Conservation (phyloP, 2,888 invertebrate species). For the Synanthedon vespiformis region DNA sequence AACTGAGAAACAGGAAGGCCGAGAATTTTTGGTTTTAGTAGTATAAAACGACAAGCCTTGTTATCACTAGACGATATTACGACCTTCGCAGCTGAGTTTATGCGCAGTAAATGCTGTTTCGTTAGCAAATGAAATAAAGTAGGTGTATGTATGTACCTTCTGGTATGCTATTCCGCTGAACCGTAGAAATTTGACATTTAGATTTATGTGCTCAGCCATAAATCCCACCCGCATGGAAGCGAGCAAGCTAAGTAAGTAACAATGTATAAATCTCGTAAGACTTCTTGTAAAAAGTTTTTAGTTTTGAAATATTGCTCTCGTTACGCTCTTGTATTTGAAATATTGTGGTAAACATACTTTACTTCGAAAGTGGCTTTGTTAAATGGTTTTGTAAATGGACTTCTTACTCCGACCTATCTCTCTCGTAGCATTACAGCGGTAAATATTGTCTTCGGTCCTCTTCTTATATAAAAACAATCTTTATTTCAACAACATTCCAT, state of each 20-base stretch:
- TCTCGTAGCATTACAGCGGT: too few relatives aligned
- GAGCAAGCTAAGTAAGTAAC: background rate
- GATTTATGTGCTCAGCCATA: constrained; percentile 17
- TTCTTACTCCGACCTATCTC: too few relatives aligned
- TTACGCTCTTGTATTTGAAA: background rate
- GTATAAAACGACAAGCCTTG: constrained; percentile 25
- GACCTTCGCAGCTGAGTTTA: constrained; percentile 24
- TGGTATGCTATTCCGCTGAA: constrained; percentile 11
- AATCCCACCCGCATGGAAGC: constrained; percentile 8
- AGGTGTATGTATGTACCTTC: constrained; percentile 7
- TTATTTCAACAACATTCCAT: too few relatives aligned
- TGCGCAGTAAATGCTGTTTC: constrained; percentile 30
- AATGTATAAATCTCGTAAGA: background rate
- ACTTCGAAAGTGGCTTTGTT: too few relatives aligned
- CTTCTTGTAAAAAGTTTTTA: background rate
- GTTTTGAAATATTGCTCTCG: background rate
- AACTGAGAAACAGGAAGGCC: constrained; percentile 9
- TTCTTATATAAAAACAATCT: too few relatives aligned
- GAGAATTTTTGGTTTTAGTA: constrained; percentile 13
- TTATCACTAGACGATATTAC: constrained; percentile 31
- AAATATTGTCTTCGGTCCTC: too few relatives aligned
- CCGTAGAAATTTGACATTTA: constrained; percentile 13
- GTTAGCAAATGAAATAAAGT: constrained; percentile 31
- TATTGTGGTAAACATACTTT: too few relatives aligned
- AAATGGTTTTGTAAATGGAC: too few relatives aligned